phyloP scores from a whole-genome alignment of 1,140 invertebrate genomes.

The Zaprionus ornatus region DNA sequence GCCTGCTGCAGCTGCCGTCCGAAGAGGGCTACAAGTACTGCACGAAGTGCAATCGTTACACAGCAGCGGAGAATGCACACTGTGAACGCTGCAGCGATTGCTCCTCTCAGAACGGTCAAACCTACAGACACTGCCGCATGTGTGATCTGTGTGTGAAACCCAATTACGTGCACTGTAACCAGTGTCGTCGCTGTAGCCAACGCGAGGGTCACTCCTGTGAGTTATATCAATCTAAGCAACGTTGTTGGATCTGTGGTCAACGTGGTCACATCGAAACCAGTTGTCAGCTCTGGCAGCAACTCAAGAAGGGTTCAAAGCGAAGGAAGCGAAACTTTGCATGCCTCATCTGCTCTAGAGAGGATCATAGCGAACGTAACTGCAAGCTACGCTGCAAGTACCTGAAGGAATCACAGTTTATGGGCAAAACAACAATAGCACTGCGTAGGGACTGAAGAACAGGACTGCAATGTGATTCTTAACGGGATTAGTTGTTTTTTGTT shows the following conservation, averaged over 20 bases:
- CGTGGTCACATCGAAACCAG: conserved; percentile 63
- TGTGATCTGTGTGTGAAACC: conserved; percentile 94
- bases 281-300: conserved; percentile 27
- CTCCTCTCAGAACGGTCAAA: conserved; percentile 92
- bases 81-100: conserved; percentile 90
- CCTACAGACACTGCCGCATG: conserved; percentile 90
- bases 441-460: background rate
- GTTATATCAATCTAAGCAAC: conserved; percentile 67
- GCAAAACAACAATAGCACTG: conserved; percentile 7
- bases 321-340: conserved; percentile 23
- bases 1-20: conserved; percentile 86
- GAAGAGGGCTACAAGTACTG: conserved; percentile 90
- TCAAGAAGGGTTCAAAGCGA: background rate
- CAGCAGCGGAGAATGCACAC: conserved; percentile 89
- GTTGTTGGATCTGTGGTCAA: conserved; percentile 71
- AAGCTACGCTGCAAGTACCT: conserved; percentile 43
- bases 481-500: background rate
- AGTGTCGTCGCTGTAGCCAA: conserved; percentile 87
- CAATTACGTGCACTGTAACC: conserved; percentile 91
- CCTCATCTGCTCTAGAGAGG: conserved; percentile 44
- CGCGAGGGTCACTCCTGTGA: conserved; percentile 57
- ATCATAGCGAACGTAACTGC: conserved; percentile 53
- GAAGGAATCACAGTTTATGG: conserved; percentile 52
- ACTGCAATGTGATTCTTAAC: background rate
- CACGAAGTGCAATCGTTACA: conserved; percentile 88